Conservation (phyloP, 2,113 vertebrate genomes). For the Tangachromis dhanisi region DNA sequence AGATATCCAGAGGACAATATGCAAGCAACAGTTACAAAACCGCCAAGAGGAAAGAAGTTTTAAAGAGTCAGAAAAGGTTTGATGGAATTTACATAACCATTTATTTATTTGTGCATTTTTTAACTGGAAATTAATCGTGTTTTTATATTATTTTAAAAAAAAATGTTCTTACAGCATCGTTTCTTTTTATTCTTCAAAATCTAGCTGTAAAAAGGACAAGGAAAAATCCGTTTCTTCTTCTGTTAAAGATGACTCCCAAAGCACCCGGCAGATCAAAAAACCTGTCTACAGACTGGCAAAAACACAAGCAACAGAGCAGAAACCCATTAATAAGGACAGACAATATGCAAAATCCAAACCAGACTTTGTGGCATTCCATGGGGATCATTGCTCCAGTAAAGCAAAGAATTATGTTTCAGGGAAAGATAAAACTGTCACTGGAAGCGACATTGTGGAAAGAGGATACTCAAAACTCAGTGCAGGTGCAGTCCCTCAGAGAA, state of each 20-base stretch:
- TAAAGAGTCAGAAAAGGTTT: background rate
- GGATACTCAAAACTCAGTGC: background rate
- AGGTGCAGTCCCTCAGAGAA: background rate
- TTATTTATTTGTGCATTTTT: background rate
- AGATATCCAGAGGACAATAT: background rate
- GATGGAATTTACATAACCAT: background rate
- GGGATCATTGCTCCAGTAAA: background rate
- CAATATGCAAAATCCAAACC: background rate
- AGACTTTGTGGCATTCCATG: background rate
- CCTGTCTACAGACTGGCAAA: conserved; percentile 14
- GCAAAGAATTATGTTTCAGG: background rate
- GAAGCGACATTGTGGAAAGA: background rate
- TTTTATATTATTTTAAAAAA: background rate
- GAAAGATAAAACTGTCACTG: background rate
- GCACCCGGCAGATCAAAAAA: conserved; percentile 27
- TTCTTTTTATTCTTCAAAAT: background rate
- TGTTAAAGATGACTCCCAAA: background rate
- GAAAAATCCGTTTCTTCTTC: background rate
- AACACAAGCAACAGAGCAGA: background rate
- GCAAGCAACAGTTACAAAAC: background rate
- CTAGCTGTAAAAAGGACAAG: background rate
- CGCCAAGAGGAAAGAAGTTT: background rate
- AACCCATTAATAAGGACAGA: background rate
- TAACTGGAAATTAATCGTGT: rapidly evolving
- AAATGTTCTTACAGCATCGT: background rate